Conservation (phyloP, 1,140 invertebrate genomes). For the Drosophila punjabiensis region DNA sequence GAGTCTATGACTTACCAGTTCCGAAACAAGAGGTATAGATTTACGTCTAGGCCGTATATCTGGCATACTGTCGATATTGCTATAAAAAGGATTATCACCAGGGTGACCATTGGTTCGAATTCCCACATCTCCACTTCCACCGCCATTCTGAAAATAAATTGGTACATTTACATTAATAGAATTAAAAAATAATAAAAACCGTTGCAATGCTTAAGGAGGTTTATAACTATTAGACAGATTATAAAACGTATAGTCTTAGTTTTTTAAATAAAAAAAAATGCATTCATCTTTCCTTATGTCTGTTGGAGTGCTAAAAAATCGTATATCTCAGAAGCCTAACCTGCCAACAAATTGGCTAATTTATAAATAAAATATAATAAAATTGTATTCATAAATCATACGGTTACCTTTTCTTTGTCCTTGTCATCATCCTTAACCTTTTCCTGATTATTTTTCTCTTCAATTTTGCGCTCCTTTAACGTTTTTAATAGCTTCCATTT, state of each 20-base stretch:
- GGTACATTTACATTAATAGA: background rate
- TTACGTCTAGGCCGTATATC: slow-evolving; percentile 98
- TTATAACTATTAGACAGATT: too few species aligned
- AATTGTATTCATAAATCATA: background rate
- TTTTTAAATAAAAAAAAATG: background rate
- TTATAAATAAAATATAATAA: slow-evolving; percentile 1
- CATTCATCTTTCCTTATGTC: background rate
- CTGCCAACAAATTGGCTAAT: background rate
- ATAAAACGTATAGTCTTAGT: background rate
- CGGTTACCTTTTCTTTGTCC: slow-evolving; percentile 89
- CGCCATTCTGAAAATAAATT: slow-evolving; percentile 89
- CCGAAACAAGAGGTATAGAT: slow-evolving; percentile 98
- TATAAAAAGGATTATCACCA: slow-evolving; percentile 99
- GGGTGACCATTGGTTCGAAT: slow-evolving; percentile 94
- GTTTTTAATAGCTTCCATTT: slow-evolving; percentile 96
- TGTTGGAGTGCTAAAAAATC: background rate
- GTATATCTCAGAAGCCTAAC: background rate
- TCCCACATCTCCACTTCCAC: slow-evolving; percentile 90
- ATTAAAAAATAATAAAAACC: background rate
- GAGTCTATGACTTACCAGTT: slow-evolving; percentile 96
- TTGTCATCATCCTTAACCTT: slow-evolving; percentile 88
- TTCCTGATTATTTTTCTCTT: slow-evolving; percentile 90
- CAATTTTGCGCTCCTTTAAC: slow-evolving; percentile 94
- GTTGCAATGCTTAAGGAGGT: background rate
- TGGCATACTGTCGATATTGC: slow-evolving; percentile 99